Evolutionary conservation across 2,113 vertebrate genomes (phyloP).

Genomic region (Petromus typicus): DNA sequence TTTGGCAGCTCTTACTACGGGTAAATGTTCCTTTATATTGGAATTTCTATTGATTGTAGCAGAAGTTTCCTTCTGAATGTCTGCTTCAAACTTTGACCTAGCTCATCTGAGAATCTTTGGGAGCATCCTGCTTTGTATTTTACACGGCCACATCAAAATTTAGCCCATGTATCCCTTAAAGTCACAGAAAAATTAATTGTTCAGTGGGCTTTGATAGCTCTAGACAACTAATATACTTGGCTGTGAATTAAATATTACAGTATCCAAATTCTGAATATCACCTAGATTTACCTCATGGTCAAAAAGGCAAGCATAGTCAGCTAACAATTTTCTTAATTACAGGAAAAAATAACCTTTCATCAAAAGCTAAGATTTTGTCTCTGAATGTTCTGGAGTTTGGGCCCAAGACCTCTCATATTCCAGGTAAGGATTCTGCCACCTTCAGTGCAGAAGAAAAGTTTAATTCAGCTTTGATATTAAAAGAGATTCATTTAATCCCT

Average conservation of each 20-base stretch:
- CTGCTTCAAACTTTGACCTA: conserved; percentile 15
- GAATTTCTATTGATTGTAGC: background rate
- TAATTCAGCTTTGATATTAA: background rate
- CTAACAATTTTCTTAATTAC: background rate
- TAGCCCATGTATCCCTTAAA: background rate
- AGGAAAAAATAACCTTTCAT: background rate
- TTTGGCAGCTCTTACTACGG: background rate
- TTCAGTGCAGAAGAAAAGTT: background rate
- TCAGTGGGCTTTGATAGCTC: background rate
- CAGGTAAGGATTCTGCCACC: background rate
- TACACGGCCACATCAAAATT: background rate
- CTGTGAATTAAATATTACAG: background rate
- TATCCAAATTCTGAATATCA: background rate
- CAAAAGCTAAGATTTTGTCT: background rate
- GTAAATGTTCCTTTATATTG: background rate
- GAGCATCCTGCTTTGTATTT: background rate
- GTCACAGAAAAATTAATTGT: background rate
- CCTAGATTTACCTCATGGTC: background rate
- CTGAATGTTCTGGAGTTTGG: background rate
- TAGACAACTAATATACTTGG: background rate
- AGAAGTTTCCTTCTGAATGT: background rate
- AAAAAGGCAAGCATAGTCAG: background rate
- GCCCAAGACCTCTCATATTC: no score
- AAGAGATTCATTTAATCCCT: background rate
- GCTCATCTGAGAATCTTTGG: background rate